These are phyloP conservation scores for Endomychus coccineus DNA, from an alignment of 2,888 invertebrate genomes.

Conservation along the genomic window DNA sequence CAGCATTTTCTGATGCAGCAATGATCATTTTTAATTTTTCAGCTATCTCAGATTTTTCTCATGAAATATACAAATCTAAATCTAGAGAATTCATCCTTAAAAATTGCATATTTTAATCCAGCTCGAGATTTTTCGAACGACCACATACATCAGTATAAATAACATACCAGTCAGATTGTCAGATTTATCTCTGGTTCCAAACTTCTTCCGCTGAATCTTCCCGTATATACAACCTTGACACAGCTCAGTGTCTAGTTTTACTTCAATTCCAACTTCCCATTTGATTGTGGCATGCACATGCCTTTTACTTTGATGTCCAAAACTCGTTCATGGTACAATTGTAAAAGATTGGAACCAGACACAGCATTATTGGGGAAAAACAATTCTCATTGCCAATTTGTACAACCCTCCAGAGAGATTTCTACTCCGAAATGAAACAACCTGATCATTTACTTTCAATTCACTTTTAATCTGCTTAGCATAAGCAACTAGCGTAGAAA, in stretches of 20 bases:
- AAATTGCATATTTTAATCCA: constrained; percentile 14
- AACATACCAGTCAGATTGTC: constrained; percentile 6
- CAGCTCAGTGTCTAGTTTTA: constrained; percentile 12
- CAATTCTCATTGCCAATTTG: no score
- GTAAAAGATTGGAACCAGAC: constrained; percentile 10
- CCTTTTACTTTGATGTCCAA: constrained; percentile 20
- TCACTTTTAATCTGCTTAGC: no score
- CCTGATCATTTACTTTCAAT: no score
- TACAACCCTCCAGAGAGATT: no score
- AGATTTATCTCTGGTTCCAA: constrained; percentile 12
- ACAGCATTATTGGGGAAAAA: no score
- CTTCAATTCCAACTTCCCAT: constrained; percentile 14
- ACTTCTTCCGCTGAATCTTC: constrained; percentile 20
- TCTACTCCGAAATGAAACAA: no score
- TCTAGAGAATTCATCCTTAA: constrained; percentile 18
- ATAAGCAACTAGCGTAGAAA: no score
- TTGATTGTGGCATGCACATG: constrained; percentile 17
- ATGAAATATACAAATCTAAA: constrained; percentile 15
- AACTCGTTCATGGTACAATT: constrained; percentile 20
- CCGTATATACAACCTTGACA: constrained; percentile 22
- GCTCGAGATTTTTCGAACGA: no score
- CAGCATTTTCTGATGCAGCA: constrained; percentile 18
- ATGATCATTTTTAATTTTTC: constrained; percentile 11
- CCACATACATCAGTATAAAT: no score
- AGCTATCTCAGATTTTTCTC: constrained; percentile 13